Percentiles rank a stretch among this genome's conserved stretches.
Evolutionary conservation across 2,888 invertebrate genomes (phyloP).

Genomic region (Xestoiulus laeticollis): DNA sequence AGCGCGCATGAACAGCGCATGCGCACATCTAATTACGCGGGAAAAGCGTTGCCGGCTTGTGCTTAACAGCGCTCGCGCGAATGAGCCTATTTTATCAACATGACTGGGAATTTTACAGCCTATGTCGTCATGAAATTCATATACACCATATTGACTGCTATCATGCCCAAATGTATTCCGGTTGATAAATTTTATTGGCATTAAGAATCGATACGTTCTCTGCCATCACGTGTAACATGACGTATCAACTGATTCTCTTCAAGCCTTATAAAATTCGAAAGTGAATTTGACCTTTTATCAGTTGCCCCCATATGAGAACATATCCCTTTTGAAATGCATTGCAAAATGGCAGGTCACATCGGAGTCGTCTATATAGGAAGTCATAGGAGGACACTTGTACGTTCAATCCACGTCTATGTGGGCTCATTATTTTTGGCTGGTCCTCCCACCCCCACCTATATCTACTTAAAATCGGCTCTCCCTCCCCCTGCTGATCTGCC

Average conservation of each 20-base stretch:
- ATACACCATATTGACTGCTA: neutral
- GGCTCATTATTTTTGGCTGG: constrained; percentile 26
- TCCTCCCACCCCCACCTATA: neutral
- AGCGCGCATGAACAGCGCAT: too few species aligned
- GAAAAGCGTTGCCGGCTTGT: too few species aligned
- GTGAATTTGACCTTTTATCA: neutral
- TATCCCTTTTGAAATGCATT: neutral
- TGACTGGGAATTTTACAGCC: too few species aligned
- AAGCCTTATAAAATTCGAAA: neutral
- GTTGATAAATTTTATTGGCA: neutral
- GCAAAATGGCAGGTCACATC: neutral
- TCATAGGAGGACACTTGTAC: neutral
- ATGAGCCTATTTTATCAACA: too few species aligned
- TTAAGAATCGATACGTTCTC: neutral
- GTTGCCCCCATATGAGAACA: neutral
- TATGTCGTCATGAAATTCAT: neutral
- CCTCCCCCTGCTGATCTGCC: constrained; percentile 40
- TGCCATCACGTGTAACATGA: neutral
- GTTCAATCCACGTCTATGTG: constrained; percentile 18
- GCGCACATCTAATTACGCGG: too few species aligned
- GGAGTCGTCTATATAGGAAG: neutral
- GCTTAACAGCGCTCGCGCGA: too few species aligned
- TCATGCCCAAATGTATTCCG: neutral
- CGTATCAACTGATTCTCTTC: neutral
- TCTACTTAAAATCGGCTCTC: constrained; percentile 19